A percentile compares a stretch with the other conserved stretches of the same genome.
phyloP scores from a whole-genome alignment of 2,888 invertebrate genomes.

The Ametastegia equiseti region DNA sequence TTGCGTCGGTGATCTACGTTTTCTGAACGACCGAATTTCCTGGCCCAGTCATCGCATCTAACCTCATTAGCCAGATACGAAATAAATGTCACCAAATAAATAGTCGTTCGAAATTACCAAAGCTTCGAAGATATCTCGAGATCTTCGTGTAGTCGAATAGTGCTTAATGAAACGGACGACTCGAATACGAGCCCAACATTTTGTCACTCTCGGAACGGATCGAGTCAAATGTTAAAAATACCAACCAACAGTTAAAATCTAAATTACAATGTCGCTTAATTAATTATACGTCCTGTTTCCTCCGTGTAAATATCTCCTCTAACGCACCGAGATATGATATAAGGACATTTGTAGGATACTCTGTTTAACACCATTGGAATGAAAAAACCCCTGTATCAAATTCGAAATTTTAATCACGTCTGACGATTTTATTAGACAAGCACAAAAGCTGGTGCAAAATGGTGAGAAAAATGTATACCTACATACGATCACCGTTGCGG shows the following conservation, averaged over 20 bases:
- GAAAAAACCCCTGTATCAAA: too few species aligned
- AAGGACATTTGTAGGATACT: not conserved
- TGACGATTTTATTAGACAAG: not conserved
- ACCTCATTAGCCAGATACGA: slow-evolving; percentile 42
- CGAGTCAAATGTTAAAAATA: slow-evolving; percentile 1
- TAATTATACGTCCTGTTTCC: slow-evolving; percentile 11
- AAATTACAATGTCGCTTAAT: slow-evolving; percentile 48
- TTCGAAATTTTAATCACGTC: too few species aligned
- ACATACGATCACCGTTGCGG: not conserved
- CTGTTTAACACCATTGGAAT: too few species aligned
- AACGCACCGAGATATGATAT: not conserved
- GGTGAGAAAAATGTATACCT: slow-evolving; percentile 13
- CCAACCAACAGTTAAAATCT: slow-evolving; percentile 28
- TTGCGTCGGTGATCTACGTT: not conserved
- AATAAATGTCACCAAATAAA: slow-evolving; percentile 59
- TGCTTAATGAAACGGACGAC: slow-evolving; percentile 38
- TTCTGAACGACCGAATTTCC: slow-evolving; percentile 3
- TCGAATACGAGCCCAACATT: not conserved
- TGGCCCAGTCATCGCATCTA: not conserved
- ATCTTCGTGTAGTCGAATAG: slow-evolving; percentile 29
- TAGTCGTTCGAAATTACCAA: slow-evolving; percentile 60
- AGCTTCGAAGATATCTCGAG: slow-evolving; percentile 23
- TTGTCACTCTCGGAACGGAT: slow-evolving; percentile 23
- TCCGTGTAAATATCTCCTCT: not conserved
- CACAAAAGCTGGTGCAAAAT: not conserved